A percentile compares a stretch with the other conserved stretches of the same genome.
Conservation (phyloP, 2,888 invertebrate species). For the Diploptera punctata region DNA sequence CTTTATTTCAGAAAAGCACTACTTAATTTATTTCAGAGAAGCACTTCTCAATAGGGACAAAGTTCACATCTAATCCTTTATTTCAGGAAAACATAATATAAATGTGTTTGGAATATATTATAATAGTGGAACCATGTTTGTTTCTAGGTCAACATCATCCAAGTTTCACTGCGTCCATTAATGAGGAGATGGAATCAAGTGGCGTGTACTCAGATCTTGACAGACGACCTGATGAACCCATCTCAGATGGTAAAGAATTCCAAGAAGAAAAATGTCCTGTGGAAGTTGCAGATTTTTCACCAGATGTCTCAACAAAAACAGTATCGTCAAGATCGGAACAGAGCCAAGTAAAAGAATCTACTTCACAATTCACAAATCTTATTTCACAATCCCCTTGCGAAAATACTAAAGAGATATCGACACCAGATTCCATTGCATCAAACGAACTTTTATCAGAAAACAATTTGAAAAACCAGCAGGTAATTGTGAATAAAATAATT, state of each 20-base stretch:
- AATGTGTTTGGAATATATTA: no score
- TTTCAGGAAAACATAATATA: no score
- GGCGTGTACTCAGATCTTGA: conserved; percentile 89
- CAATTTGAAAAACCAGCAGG: conserved; percentile 17
- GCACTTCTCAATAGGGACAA: no score
- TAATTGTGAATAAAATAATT: no score
- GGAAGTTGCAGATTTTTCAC: conserved; percentile 65
- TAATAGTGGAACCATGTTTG: neutral
- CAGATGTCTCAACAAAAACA: conserved; percentile 65
- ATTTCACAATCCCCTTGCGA: neutral
- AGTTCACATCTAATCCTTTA: no score
- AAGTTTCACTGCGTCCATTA: conserved; percentile 58
- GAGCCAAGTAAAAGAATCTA: conserved; percentile 33
- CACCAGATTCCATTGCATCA: neutral
- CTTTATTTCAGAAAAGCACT: no score
- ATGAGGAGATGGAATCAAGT: conserved; percentile 90
- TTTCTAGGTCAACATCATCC: conserved; percentile 45
- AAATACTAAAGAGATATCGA: neutral
- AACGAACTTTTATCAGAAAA: conserved; percentile 6
- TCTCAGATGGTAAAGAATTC: conserved; percentile 42
- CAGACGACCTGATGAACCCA: conserved; percentile 68
- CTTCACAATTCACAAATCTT: neutral
- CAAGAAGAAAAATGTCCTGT: neutral
- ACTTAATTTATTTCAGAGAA: no score
- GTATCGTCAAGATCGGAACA: conserved; percentile 51